A percentile compares a stretch with the other conserved stretches of the same genome.
phyloP scores from a whole-genome alignment of 2,888 invertebrate species.

The Lomographa bimaculata region DNA sequence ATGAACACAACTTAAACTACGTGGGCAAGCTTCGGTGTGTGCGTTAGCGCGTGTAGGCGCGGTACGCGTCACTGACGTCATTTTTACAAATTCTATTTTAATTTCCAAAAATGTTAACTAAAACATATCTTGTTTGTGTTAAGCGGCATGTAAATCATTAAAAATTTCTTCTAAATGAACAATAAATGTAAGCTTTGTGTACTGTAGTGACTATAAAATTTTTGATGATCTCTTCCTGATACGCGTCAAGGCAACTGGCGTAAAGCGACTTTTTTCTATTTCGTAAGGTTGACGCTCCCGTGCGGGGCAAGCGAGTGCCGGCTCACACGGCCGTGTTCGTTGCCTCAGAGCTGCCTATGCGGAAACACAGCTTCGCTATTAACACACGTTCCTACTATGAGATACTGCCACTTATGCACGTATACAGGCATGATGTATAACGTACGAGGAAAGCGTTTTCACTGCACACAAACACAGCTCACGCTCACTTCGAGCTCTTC shows the following conservation, averaged over 20 bases:
- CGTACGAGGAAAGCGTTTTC: conserved; percentile 67
- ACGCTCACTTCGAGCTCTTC: conserved; percentile 22
- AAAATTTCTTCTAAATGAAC: no score
- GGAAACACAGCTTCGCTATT: conserved; percentile 80
- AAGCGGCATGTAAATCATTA: not conserved
- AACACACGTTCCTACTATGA: conserved; percentile 80
- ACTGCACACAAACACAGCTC: conserved; percentile 50
- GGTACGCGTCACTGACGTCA: conserved; percentile 53
- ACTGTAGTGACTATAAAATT: conserved; percentile 25
- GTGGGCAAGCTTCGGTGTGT: conserved; percentile 50
- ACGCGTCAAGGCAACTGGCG: conserved; percentile 51
- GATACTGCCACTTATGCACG: conserved; percentile 76
- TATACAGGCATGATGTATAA: conserved; percentile 49
- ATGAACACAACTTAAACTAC: conserved; percentile 44
- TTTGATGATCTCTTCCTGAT: conserved; percentile 38
- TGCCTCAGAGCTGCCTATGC: conserved; percentile 76
- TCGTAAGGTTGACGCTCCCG: conserved; percentile 81
- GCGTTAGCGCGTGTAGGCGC: conserved; percentile 65
- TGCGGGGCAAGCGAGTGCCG: conserved; percentile 64
- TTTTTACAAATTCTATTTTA: conserved; percentile 27
- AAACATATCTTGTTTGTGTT: not conserved
- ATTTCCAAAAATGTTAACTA: conserved; percentile 7
- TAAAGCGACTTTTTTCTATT: conserved; percentile 76
- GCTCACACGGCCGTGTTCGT: conserved; percentile 69
- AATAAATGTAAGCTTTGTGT: not conserved